Evolutionary conservation across 2,797 vertebrate species (phyloP).

Genomic region (Pteronotus mesoamericanus): DNA sequence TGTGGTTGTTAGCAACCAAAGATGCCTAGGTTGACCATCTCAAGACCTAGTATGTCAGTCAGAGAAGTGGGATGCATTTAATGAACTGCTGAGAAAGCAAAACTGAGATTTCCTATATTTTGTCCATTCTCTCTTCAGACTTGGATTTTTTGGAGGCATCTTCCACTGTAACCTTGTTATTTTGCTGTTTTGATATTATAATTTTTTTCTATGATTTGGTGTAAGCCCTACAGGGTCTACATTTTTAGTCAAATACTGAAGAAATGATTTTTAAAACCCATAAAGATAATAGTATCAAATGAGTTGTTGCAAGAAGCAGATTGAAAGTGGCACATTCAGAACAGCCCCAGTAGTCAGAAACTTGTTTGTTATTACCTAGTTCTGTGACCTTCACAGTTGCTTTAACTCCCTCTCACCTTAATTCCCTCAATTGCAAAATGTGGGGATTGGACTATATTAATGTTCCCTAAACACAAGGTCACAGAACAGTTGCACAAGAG

Average conservation of each 20-base stretch:
- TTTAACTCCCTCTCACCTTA: not conserved
- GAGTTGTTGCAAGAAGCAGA: not conserved
- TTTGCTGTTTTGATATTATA: not conserved
- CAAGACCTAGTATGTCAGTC: not conserved
- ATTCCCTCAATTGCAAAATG: not conserved
- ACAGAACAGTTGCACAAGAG: not conserved
- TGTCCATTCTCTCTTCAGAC: not conserved
- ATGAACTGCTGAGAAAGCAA: not conserved
- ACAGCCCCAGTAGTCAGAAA: not conserved
- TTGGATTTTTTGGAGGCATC: not conserved
- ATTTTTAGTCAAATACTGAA: not conserved
- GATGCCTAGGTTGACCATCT: not conserved
- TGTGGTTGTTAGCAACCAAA: not conserved
- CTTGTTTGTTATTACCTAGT: not conserved
- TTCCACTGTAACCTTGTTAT: not conserved
- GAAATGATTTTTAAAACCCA: not conserved
- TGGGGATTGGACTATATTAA: not conserved
- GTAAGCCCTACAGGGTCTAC: not conserved
- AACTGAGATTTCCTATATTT: not conserved
- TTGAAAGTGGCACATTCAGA: not conserved
- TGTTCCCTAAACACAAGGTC: not conserved
- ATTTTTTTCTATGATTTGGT: not conserved
- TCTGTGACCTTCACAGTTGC: not conserved
- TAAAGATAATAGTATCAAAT: not conserved
- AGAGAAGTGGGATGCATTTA: not conserved